Percentiles rank a stretch among this genome's conserved stretches.
These are phyloP conservation scores for Ammospiza nelsoni DNA, from an alignment of 2,113 vertebrate species.

Conservation along the genomic window DNA sequence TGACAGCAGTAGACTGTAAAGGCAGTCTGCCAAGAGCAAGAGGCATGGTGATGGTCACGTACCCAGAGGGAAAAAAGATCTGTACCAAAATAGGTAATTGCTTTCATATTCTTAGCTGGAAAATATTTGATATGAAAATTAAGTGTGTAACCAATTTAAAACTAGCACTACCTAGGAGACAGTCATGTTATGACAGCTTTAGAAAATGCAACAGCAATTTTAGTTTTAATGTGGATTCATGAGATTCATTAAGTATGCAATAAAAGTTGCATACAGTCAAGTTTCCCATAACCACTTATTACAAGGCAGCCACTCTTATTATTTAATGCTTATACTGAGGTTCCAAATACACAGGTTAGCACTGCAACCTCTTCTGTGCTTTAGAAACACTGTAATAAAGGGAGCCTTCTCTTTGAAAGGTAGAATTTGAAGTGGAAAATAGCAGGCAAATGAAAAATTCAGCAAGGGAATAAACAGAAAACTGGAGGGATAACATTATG, in stretches of 20 bases:
- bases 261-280: slow-evolving; percentile 27
- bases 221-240: slow-evolving; percentile 44
- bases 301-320: not conserved
- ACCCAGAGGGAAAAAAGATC: not conserved
- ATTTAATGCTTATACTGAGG: slow-evolving; percentile 11
- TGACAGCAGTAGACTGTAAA: not conserved
- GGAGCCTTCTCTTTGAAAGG: slow-evolving; percentile 1
- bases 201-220: slow-evolving; percentile 58
- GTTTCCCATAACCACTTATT: not conserved
- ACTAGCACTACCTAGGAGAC: slow-evolving; percentile 16
- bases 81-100: slow-evolving; percentile 13
- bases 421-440: slow-evolving; percentile 17
- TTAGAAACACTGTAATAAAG: not conserved
- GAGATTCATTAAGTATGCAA: slow-evolving; percentile 36
- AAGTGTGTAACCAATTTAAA: slow-evolving; percentile 43
- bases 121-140: slow-evolving; percentile 55
- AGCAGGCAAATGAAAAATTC: slow-evolving; percentile 20
- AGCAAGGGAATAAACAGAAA: slow-evolving; percentile 23
- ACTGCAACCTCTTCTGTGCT: not conserved
- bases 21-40: not conserved
- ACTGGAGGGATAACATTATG: not conserved
- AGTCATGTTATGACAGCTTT: slow-evolving; percentile 52
- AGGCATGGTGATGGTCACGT: not conserved
- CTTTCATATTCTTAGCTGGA: slow-evolving; percentile 30
- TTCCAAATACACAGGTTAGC: not conserved